phyloP scores from a whole-genome alignment of 2,113 vertebrate genomes.

The Raja brachyura region DNA sequence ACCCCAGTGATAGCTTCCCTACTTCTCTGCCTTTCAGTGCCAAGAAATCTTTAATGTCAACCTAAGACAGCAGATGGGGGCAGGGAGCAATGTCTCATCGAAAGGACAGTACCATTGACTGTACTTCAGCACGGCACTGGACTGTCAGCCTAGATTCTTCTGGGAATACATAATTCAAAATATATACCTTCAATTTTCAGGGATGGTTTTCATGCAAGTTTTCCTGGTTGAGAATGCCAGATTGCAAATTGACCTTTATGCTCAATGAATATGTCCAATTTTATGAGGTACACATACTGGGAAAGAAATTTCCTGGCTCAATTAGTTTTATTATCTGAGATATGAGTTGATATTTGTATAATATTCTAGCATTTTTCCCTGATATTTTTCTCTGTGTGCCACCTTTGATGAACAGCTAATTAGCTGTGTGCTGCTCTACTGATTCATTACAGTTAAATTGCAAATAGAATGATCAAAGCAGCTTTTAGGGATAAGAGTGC shows the following conservation, averaged over 20 bases:
- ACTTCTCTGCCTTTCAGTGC: too few species aligned
- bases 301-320: background rate
- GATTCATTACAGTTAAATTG: background rate
- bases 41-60: too few species aligned
- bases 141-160: too few species aligned
- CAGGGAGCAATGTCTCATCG: too few species aligned
- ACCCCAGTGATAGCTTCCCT: too few species aligned
- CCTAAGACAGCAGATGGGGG: too few species aligned
- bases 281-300: background rate
- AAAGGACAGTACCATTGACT: too few species aligned
- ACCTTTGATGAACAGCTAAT: background rate
- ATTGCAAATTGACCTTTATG: background rate
- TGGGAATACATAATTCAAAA: background rate
- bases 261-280: background rate
- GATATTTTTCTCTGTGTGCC: background rate
- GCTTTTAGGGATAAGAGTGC: background rate
- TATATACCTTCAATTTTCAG: background rate
- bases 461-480: background rate
- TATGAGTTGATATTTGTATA: background rate
- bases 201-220: background rate
- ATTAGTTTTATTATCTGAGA: background rate
- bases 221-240: background rate
- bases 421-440: background rate
- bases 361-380: background rate
- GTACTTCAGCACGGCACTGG: too few species aligned